Evolutionary conservation across 2,113 vertebrate species (phyloP).

Genomic region (Poicephalus gulielmi): DNA sequence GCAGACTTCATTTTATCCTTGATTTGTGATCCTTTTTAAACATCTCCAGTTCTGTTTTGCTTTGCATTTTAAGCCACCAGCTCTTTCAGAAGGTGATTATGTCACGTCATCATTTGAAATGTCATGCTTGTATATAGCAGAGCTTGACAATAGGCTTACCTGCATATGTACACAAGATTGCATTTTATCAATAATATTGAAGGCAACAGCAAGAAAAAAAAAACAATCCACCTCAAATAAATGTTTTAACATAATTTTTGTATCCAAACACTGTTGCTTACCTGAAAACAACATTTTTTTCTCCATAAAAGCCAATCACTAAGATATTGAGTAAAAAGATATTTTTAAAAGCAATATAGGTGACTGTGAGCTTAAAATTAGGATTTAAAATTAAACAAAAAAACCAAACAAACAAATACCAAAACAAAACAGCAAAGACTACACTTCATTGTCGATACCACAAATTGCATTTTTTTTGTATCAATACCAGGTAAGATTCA

Average conservation of each 20-base stretch:
- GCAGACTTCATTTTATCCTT: not conserved
- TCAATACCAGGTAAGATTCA: not conserved
- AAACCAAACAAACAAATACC: not conserved
- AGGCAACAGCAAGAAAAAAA: not conserved
- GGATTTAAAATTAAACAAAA: not conserved
- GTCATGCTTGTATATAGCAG: not conserved
- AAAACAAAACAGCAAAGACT: not conserved
- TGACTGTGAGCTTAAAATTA: not conserved
- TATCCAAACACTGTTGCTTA: not conserved
- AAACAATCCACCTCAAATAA: not conserved
- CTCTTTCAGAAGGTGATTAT: not conserved
- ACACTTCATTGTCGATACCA: accelerated
- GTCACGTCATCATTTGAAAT: not conserved
- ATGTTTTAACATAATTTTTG: not conserved
- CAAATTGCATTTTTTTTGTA: not conserved
- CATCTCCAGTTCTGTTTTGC: not conserved
- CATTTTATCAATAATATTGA: not conserved
- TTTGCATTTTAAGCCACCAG: not conserved
- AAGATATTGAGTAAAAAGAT: not conserved
- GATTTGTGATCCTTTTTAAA: not conserved
- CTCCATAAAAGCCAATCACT: not conserved
- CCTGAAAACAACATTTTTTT: not conserved
- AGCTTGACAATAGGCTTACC: not conserved
- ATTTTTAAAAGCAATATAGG: not conserved
- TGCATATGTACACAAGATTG: not conserved